Conservation (phyloP, 2,113 vertebrate genomes). For the Agapornis roseicollis region DNA sequence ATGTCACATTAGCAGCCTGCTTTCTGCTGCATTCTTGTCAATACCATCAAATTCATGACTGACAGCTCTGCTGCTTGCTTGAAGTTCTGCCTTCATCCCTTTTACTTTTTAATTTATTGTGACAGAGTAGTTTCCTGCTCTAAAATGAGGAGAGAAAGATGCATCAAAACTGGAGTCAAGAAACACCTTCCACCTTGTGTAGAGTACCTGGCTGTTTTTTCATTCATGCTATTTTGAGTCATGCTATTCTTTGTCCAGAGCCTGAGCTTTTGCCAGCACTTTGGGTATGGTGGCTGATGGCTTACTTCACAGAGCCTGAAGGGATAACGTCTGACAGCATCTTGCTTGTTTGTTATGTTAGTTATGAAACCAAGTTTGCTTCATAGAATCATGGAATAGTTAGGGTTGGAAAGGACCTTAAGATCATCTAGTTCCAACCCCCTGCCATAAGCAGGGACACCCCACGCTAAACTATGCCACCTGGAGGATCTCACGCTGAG, state of each 20-base stretch:
- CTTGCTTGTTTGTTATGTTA: not conserved
- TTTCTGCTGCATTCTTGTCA: not conserved
- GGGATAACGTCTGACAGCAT: not conserved
- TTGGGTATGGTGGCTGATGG: not conserved
- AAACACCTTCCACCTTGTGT: not conserved
- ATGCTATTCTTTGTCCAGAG: not conserved
- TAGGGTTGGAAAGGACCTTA: no score
- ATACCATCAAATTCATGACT: not conserved
- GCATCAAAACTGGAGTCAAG: not conserved
- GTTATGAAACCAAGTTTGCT: not conserved
- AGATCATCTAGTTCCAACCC: no score
- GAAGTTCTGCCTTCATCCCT: not conserved
- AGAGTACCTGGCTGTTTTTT: not conserved
- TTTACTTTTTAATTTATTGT: not conserved
- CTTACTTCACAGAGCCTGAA: not conserved
- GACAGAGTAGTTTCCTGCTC: not conserved
- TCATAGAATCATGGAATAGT: no score
- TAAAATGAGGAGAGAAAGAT: not conserved
- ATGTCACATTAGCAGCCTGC: accelerated
- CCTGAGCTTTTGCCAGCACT: not conserved
- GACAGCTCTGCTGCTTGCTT: not conserved
- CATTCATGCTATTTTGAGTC: not conserved
- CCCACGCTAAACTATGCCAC: no score
- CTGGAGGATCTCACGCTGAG: not conserved
- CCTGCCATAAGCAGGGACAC: no score